Conservation (phyloP, 92 coral and sea anemone species). For the Actinernus sp. region DNA sequence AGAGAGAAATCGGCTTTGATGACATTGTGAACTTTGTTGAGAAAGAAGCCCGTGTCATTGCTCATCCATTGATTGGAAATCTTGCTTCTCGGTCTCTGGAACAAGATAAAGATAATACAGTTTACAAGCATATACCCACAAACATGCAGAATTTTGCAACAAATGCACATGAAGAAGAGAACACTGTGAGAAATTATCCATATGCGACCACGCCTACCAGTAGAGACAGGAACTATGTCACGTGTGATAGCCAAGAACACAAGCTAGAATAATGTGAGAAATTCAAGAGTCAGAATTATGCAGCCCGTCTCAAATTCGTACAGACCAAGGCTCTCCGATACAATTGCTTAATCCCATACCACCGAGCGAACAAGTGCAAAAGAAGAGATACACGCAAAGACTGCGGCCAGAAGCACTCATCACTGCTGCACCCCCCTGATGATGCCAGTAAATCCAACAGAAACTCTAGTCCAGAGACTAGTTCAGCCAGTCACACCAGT, state of each 20-base stretch:
- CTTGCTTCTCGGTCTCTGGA: neutral
- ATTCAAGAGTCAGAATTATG: too few species aligned
- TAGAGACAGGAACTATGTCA: too few species aligned
- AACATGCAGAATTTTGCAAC: neutral
- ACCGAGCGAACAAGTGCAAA: too few species aligned
- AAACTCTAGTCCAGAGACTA: neutral
- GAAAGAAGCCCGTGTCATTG: neutral
- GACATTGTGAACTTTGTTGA: constrained; percentile 1
- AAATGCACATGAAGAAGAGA: neutral
- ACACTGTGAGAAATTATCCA: neutral
- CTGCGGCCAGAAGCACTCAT: too few species aligned
- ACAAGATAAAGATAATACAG: neutral
- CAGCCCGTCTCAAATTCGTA: too few species aligned
- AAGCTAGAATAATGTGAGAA: too few species aligned
- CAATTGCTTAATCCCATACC: too few species aligned
- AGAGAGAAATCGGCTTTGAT: neutral
- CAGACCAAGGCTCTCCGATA: too few species aligned
- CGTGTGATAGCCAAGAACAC: too few species aligned
- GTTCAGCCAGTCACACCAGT: neutral
- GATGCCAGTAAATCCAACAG: neutral
- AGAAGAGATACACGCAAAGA: too few species aligned
- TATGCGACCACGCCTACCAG: neutral
- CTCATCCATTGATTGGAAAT: neutral
- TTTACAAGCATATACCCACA: neutral
- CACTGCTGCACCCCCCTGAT: too few species aligned